Base-by-base conservation (phyloP, 64 coral and sea anemone genomes). In the Stichodactyla mertensii region DNA sequence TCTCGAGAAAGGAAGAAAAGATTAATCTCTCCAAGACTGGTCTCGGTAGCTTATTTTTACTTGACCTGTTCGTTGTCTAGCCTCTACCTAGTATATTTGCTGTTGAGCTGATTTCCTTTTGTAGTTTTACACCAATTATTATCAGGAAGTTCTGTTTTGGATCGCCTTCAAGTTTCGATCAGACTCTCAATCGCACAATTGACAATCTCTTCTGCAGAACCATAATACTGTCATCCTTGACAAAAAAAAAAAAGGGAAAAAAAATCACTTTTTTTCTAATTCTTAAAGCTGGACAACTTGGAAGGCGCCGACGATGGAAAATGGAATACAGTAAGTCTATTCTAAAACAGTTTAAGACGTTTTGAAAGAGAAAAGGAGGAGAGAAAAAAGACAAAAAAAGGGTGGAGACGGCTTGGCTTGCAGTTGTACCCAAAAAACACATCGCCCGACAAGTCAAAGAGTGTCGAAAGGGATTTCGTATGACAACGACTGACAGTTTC, bases 21-120 rank as follows among this genome's bases (percentile, higher is more conserved):
- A 54, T 16, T 53, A 81, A 81, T 52, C 51, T 55, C 6, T 16
- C 18, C 67, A 8, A 53, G 77, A 24, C 2, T 24, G 52, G 53
- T 74, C 69, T 74, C n/a, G 67, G 77, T 79, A 69, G 64, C 77
- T 79, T 81, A 55, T 81, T 81, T 81, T 81, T 28, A 55, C 53
- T 81, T 55, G 78, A 81, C 78, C 78, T 81, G 54, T 53, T 53
- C 26, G 69, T 31, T 31, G 69, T 74, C 69, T 74, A 27, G 23
- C 24, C 12, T 74, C 69, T 31, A n/a, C 27, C 26, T 74, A 13
- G 8, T 31, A 10, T 74, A 74, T 31, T 74, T 71, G 10, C 19
- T 26, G 5, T 8, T 23, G 22, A 31, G 2, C 14, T 74, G 69
- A 74, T 74, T 10, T 28, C 11, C 26, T 74, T 31, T 74, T 12